Base-by-base conservation (phyloP, 2,113 vertebrate genomes). In the Falco punctatus region DNA sequence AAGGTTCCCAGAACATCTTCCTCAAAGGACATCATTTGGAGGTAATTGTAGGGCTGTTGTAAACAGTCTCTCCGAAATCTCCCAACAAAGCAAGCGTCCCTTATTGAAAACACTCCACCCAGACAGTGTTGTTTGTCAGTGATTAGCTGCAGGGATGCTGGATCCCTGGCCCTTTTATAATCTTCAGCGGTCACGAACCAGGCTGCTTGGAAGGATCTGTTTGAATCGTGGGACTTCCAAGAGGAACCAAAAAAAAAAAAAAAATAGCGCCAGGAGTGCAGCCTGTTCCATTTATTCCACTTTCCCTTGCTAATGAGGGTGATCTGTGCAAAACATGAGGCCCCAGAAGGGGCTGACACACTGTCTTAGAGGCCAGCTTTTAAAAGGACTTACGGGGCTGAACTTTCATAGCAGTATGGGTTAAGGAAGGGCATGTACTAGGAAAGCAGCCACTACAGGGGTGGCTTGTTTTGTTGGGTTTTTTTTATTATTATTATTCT, bases 311-410 rank as follows among this genome's bases (percentile, higher is more conserved):
- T 94, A 79, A 96, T 58, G 92, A 96, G 96, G 92, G 72, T 4
- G 95, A 97, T 97, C 94, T 67, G 27, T 46, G 72, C 58, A 20
- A 75, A 96, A 86, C 90, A 87, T 23, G 96, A 93, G 94, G 95
- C 96, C 95, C 90, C 90, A 64, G 35, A 78, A 89, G 90, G 94
- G 94, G 94, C 51, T 12, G 78, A 32, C 51, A 35, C 22, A 1
- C 26, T 57, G 13, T 28, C 88, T 42, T 28, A 2, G 38, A 89
- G 66, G 75, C 75, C 38, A 14, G 58, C 11, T 94, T 73, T 62
- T 22, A 9, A 20, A 48, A 55, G 52, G 72, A 33, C 3, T 38
- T 3, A 2, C 0, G 0, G 54, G 35, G 20, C 11, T 40, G 65
- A 46, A 44, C 49, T 84, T 59, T 52, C 11, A 0, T 2, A 15